A percentile compares a stretch with the other conserved stretches of the same genome.
Evolutionary conservation across 1,140 invertebrate species (phyloP).

Genomic region (Charaxes varanes): DNA sequence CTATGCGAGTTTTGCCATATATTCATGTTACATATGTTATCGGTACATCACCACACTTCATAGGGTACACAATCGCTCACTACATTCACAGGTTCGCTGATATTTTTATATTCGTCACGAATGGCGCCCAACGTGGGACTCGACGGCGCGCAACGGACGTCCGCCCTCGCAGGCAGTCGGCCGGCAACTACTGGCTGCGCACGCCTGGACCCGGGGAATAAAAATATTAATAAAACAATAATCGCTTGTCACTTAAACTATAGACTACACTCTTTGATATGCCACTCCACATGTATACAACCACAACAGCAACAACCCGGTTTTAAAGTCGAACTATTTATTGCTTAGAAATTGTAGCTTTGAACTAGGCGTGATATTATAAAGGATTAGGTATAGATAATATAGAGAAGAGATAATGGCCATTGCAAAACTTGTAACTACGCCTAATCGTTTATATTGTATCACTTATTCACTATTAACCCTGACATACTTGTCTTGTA

Average conservation of each 20-base stretch:
- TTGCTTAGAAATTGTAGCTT: neutral
- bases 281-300: too few species aligned
- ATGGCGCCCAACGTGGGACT: slow-evolving; percentile 49
- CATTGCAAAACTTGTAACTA: neutral
- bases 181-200: slow-evolving; percentile 58
- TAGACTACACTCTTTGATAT: too few species aligned
- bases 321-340: slow-evolving; percentile 1
- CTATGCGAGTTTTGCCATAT: neutral
- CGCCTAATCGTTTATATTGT: slow-evolving; percentile 16
- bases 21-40: neutral
- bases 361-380: slow-evolving; percentile 3
- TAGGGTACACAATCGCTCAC: slow-evolving; percentile 18
- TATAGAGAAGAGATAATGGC: slow-evolving; percentile 1
- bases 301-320: too few species aligned
- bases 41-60: slow-evolving; percentile 10
- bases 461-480: slow-evolving; percentile 18
- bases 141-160: slow-evolving; percentile 15
- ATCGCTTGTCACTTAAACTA: too few species aligned
- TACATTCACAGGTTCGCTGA: slow-evolving; percentile 13
- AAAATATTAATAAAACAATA: neutral
- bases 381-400: slow-evolving; percentile 13
- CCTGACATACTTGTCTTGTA: slow-evolving; percentile 20
- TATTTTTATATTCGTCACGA: slow-evolving; percentile 21
- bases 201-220: slow-evolving; percentile 56
- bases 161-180: slow-evolving; percentile 27